These are phyloP conservation scores for Ursus arctos DNA, from an alignment of 2,113 vertebrate genomes.

Conservation along the genomic window DNA sequence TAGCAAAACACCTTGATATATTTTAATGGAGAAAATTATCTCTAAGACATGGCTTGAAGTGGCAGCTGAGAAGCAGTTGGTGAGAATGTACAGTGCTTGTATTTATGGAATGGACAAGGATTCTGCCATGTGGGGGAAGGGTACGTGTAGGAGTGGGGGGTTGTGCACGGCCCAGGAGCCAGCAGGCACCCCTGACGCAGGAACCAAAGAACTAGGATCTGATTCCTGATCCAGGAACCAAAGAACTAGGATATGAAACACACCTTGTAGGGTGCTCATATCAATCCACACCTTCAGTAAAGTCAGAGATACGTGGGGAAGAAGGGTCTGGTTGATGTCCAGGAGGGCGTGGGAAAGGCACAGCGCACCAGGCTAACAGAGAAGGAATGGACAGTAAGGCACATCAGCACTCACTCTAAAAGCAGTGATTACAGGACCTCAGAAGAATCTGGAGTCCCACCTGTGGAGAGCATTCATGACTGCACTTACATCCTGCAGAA, in stretches of 20 bases:
- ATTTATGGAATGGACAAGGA: no score
- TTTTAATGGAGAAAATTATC: not conserved
- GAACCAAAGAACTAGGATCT: not conserved
- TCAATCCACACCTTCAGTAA: rapidly evolving
- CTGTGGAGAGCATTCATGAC: rapidly evolving
- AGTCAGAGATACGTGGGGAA: not conserved
- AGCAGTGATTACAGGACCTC: rapidly evolving
- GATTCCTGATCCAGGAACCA: not conserved
- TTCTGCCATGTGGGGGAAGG: not conserved
- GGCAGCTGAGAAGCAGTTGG: not conserved
- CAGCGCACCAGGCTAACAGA: rapidly evolving
- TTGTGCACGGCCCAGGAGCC: no score
- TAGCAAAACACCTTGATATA: not conserved
- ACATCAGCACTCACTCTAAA: rapidly evolving
- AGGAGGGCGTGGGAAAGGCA: not conserved
- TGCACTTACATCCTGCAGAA: not conserved
- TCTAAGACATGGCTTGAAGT: not conserved
- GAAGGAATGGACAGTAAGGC: not conserved
- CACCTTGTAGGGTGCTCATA: rapidly evolving
- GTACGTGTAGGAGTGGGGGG: no score
- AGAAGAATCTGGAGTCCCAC: rapidly evolving
- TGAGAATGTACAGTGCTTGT: not conserved
- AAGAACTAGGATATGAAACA: not conserved
- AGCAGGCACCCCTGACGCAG: not conserved
- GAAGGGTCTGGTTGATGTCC: rapidly evolving